Evolutionary conservation across 2,888 invertebrate species (phyloP), one percentile per base, ranked within the genome.

Genomic region (Tholera decimalis): DNA sequence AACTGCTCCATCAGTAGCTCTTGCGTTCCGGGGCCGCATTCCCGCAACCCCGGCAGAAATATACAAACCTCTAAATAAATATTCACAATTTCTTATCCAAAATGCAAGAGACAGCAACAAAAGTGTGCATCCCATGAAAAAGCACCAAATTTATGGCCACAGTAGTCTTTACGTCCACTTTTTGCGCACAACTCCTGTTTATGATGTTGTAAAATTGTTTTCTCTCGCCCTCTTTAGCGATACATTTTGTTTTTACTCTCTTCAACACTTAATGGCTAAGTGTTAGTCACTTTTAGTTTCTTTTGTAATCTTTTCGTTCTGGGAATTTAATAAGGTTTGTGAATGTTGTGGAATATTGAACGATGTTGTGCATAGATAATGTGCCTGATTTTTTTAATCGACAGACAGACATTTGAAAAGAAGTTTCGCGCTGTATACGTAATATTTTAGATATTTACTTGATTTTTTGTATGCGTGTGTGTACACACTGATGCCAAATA

Each of bases 171-270:
- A 53, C 58, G 55, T 72, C 30, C 66, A 73, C 54, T 58, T 74
- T 73, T 74, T 73, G 61, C 47, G 41, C 68, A 56, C 74, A 44
- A n/a, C 69, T 74, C 68, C 55, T 73, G 73, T 73, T 73, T 73
- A 73, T 68, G 74, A 73, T 58, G 73, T 54, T 68, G 68, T 73
- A 74, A 73, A 73, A 73, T 74, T 73, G 68, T 73, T 73, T 56
- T 46, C 58, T 71, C 73, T 55, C 74, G 54, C 54, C 47, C 57
- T 73, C 62, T 61, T 73, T 62, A 62, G 57, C 50, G 58, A 73
- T 74, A 73, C 62, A 58, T 73, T 73, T 73, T 74, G 58, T 74
- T 73, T 73, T 74, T 73, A 51, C 50, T 73, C 46, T 51, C 46
- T 33, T n/a, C 46, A 60, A 62, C 74, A 62, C 61, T 73, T 73